A percentile compares a stretch with the other conserved stretches of the same genome.
Conservation (phyloP, 2,888 invertebrate species). For the Eubasilissa splendida region DNA sequence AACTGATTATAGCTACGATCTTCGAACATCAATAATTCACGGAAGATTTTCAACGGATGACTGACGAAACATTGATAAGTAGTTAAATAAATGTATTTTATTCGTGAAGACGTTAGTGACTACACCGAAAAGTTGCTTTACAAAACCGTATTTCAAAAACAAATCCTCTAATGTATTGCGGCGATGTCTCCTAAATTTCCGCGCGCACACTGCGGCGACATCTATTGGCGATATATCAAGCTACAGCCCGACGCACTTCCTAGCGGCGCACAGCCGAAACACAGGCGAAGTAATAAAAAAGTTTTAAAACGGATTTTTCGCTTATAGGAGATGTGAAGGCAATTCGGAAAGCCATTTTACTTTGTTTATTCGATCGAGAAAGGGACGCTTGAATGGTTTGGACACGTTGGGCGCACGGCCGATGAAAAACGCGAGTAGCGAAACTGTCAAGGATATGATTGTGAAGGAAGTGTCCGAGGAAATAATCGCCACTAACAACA, state of each 20-base stretch:
- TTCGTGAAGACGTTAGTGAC: too few species aligned
- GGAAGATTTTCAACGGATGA: too few species aligned
- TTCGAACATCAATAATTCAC: too few species aligned
- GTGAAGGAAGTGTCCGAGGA: background rate
- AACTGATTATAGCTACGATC: too few species aligned
- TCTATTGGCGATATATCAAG: conserved; percentile 53
- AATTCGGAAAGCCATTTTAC: conserved; percentile 7
- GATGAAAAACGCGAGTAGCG: background rate
- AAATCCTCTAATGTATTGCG: conserved; percentile 29
- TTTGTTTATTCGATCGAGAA: conserved; percentile 32
- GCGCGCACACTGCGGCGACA: conserved; percentile 41
- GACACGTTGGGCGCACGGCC: background rate
- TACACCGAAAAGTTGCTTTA: background rate
- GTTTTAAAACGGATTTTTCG: conserved; percentile 20
- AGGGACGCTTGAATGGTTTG: background rate
- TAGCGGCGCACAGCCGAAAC: background rate
- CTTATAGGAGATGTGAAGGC: background rate
- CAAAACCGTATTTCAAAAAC: conserved; percentile 22
- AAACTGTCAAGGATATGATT: conserved; percentile 1
- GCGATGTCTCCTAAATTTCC: conserved; percentile 20
- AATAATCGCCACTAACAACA: too few species aligned
- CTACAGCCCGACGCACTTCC: background rate
- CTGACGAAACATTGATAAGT: too few species aligned
- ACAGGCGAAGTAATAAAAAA: conserved; percentile 24
- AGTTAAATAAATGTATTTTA: too few species aligned